These are phyloP conservation scores for Tribolium madens DNA, from an alignment of 1,140 invertebrate species.

Conservation along the genomic window DNA sequence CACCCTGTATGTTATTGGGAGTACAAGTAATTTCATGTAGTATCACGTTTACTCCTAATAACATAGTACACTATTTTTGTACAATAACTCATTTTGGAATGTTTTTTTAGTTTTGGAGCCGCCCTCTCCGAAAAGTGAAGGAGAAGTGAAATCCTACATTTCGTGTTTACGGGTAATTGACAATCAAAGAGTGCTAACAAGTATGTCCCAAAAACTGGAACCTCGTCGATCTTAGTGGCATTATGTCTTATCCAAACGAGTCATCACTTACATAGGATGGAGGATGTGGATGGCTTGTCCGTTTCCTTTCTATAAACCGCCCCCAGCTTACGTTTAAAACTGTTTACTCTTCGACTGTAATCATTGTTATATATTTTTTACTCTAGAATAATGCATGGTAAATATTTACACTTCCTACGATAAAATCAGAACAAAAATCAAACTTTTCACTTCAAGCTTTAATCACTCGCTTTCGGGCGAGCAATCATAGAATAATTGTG, in stretches of 20 bases:
- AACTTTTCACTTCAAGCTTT: conserved; percentile 37
- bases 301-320: conserved; percentile 45
- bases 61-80: no score
- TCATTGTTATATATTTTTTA: conserved; percentile 22
- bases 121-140: conserved; percentile 77
- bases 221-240: conserved; percentile 68
- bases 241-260: conserved; percentile 41
- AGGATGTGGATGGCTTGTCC: conserved; percentile 44
- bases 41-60: no score
- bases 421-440: conserved; percentile 24
- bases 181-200: conserved; percentile 80
- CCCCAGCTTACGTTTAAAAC: conserved; percentile 37
- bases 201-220: conserved; percentile 79
- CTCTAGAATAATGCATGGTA: conserved; percentile 39
- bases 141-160: conserved; percentile 75
- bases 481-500: conserved; percentile 27
- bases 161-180: conserved; percentile 81
- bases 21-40: no score
- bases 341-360: neutral
- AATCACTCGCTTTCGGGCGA: neutral
- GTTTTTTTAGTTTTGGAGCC: conserved; percentile 75
- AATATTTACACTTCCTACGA: conserved; percentile 28
- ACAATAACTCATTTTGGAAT: no score
- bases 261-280: conserved; percentile 45
- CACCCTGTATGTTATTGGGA: no score